Evolutionary conservation across 2,888 invertebrate species (phyloP), one percentile per base, ranked within the genome.

Genomic region (Scaptomyza flava): DNA sequence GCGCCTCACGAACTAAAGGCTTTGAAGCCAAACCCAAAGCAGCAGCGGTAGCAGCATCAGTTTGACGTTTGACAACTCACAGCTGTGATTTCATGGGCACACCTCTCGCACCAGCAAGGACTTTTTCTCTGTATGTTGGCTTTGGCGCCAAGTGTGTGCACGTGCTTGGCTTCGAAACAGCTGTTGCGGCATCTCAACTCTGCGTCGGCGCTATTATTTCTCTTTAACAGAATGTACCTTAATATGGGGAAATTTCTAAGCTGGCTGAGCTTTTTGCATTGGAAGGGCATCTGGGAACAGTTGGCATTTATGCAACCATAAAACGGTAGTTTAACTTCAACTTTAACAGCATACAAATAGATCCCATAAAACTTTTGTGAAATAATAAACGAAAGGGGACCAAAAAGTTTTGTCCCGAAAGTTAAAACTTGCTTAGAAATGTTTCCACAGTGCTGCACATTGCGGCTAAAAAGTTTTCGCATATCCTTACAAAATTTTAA

Each of bases 1-100:
- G 82, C 83, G 88, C 86, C 84, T 88, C 76, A 79, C 84, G 78
- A 81, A 89, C 89, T 58, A 41, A 41, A 17, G 17, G 17, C 41
- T 3, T 9, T 17, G n/a, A 14, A 53, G 71, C 56, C 66, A 52
- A 64, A 46, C 62, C 50, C 46, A 60, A 52, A 50, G 56, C 56
- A 52, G 61, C 50, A 38, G 51, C 51, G 23, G 52, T 46, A 60
- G 53, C 81, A 82, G 85, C 82, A 85, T 82, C 85, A 70, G 76
- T 78, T 81, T 79, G 72, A 76, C 73, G 59, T 68, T 80, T 76
- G 78, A 63, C 70, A 71, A 52, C 61, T 60, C 77, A 78, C 84
- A 85, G 83, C 82, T 83, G 81, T 81, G 80, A 79, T 82, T 76
- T 36, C 45, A 6, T 45, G 60, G 66, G 57, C 20, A 61, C 27